These are phyloP conservation scores for Tenthredo mesomela DNA, from an alignment of 2,888 invertebrate species.

Conservation along the genomic window DNA sequence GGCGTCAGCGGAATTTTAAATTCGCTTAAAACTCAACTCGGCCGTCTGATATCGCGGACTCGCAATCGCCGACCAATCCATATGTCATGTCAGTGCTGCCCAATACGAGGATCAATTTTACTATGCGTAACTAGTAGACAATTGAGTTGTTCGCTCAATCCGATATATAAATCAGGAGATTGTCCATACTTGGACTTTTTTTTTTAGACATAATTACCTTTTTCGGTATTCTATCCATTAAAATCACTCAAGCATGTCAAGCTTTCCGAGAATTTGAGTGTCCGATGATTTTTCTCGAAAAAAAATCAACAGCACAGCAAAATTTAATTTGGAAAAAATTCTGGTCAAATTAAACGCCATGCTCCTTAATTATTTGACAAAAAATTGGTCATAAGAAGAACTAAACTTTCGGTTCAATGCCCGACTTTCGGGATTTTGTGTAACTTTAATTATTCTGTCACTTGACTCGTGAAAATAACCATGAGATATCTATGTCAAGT, in stretches of 20 bases:
- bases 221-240: neutral
- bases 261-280: no score
- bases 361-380: neutral
- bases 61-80: constrained; percentile 13
- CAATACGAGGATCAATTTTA: neutral
- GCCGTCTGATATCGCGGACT: neutral
- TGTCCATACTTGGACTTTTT: neutral
- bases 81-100: neutral
- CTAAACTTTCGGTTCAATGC: neutral
- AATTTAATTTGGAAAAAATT: no score
- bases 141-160: neutral
- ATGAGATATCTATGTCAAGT: neutral
- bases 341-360: neutral
- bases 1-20: constrained; percentile 70
- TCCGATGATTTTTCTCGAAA: no score
- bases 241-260: no score
- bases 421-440: neutral
- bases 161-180: neutral
- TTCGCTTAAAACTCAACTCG: constrained; percentile 63
- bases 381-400: no score
- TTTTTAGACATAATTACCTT: neutral
- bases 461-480: neutral
- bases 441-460: neutral
- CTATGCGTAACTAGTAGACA: neutral
- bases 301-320: no score